These are phyloP conservation scores for Molanna angustata DNA, from an alignment of 2,888 invertebrate genomes.

Conservation along the genomic window DNA sequence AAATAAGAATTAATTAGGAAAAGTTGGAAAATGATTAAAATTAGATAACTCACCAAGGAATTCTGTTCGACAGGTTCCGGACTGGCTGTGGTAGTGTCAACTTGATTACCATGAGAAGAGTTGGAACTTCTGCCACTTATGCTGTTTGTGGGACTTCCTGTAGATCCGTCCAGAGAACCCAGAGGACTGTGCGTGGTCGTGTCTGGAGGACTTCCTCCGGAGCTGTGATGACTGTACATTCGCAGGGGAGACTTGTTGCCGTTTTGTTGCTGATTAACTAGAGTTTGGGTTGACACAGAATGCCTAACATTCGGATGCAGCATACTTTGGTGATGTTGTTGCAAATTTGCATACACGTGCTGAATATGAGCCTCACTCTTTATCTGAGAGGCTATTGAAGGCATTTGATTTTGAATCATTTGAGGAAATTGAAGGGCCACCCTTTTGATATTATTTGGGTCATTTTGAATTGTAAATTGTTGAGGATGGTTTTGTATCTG, in stretches of 20 bases:
- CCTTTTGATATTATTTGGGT: constrained; percentile 27
- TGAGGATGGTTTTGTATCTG: constrained; percentile 35
- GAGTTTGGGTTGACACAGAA: constrained; percentile 75
- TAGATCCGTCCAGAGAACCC: constrained; percentile 51
- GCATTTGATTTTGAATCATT: constrained; percentile 27
- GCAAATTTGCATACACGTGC: constrained; percentile 26
- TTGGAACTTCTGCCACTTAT: constrained; percentile 27
- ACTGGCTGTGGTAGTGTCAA: constrained; percentile 51
- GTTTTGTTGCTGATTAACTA: constrained; percentile 50
- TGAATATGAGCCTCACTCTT: constrained; percentile 28
- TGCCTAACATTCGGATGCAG: constrained; percentile 47
- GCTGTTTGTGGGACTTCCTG: constrained; percentile 29
- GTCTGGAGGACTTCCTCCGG: constrained; percentile 64
- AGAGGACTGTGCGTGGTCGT: constrained; percentile 83
- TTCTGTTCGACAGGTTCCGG: constrained; percentile 48
- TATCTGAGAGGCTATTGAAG: constrained; percentile 19
- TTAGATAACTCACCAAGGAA: constrained; percentile 43
- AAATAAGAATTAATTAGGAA: too few relatives aligned
- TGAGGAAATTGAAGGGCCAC: constrained; percentile 28
- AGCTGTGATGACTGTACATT: constrained; percentile 39
- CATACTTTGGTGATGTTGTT: constrained; percentile 25
- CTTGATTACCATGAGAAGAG: constrained; percentile 39
- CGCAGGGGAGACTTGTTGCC: constrained; percentile 43
- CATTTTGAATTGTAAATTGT: constrained; percentile 28
- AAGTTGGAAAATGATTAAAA: background rate